Percentiles rank a stretch among this genome's conserved stretches.
Conservation (phyloP, 2,888 invertebrate genomes). For the Pimpla rufipes region DNA sequence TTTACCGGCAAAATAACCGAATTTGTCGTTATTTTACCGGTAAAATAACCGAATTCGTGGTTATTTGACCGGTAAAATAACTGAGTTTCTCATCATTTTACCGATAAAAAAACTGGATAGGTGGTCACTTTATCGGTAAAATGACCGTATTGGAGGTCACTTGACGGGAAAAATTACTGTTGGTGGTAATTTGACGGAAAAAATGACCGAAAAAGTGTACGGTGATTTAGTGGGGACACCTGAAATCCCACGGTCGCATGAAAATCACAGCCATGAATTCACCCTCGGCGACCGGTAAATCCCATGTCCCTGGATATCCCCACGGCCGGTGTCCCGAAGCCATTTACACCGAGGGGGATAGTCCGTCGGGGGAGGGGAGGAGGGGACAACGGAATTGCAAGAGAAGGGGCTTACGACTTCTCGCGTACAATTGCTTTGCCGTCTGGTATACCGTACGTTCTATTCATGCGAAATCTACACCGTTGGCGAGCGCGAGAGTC, state of each 20-base stretch:
- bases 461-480: conserved; percentile 36
- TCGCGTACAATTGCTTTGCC: conserved; percentile 32
- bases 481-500: conserved; percentile 18
- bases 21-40: too few species aligned
- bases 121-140: too few species aligned
- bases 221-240: not conserved
- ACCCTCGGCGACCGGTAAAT: conserved; percentile 29
- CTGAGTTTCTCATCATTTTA: not conserved
- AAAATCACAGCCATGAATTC: conserved; percentile 14
- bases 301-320: conserved; percentile 13
- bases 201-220: not conserved
- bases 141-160: too few species aligned
- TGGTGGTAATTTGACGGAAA: not conserved
- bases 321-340: conserved; percentile 13
- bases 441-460: conserved; percentile 32
- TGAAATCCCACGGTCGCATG: conserved; percentile 19
- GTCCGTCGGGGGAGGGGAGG: not conserved
- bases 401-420: conserved; percentile 23
- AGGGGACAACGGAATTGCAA: not conserved
- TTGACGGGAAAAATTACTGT: too few species aligned
- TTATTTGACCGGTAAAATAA: too few species aligned
- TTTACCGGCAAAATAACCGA: too few species aligned
- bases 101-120: not conserved
- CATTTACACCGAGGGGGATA: conserved; percentile 14
- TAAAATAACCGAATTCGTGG: too few species aligned